Conservation (phyloP, 2,888 invertebrate species). For the Agrochola litura region DNA sequence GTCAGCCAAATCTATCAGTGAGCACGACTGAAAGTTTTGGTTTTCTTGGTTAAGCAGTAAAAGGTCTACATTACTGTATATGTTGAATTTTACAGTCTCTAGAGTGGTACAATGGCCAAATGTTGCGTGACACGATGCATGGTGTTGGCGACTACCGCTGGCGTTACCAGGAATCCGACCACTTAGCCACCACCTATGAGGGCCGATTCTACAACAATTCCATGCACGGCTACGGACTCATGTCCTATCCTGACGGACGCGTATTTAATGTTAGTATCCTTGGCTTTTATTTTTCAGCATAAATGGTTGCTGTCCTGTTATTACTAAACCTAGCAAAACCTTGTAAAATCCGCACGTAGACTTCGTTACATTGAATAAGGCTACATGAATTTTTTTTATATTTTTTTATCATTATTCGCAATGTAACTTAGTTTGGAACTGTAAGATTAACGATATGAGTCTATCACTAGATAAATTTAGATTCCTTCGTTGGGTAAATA, state of each 20-base stretch:
- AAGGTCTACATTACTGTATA: no score
- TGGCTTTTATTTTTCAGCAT: not conserved
- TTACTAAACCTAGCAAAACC: not conserved
- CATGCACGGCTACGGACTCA: conserved; percentile 89
- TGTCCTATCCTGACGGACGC: conserved; percentile 87
- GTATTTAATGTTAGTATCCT: conserved; percentile 77
- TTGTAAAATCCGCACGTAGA: not conserved
- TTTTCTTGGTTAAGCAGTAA: no score
- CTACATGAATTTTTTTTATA: not conserved
- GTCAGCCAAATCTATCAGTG: no score
- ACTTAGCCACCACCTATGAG: conserved; percentile 81
- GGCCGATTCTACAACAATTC: conserved; percentile 88
- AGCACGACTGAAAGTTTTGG: no score
- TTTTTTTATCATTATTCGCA: not conserved
- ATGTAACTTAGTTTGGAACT: not conserved
- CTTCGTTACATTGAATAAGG: not conserved
- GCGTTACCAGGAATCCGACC: conserved; percentile 73
- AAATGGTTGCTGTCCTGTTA: not conserved
- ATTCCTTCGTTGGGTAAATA: not conserved
- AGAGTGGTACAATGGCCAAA: conserved; percentile 85
- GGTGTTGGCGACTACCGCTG: conserved; percentile 87
- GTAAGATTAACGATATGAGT: not conserved
- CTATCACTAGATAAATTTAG: not conserved
- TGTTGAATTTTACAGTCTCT: conserved; percentile 73
- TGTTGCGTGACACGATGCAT: conserved; percentile 87